These are phyloP conservation scores for Epistrophe grossulariae DNA, from an alignment of 2,888 invertebrate genomes.

Conservation along the genomic window DNA sequence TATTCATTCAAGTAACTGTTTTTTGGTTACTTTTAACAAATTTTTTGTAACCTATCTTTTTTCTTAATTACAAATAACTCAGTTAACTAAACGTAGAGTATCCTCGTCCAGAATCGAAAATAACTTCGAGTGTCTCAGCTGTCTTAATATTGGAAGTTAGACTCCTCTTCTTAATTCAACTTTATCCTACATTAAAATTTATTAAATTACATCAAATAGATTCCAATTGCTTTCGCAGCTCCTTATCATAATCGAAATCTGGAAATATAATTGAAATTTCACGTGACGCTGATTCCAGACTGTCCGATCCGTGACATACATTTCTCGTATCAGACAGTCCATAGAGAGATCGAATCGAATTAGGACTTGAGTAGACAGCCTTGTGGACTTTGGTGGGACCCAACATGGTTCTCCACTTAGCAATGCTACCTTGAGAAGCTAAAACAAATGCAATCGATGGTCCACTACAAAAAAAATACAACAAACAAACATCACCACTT, in stretches of 20 bases:
- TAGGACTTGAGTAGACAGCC: constrained; percentile 91
- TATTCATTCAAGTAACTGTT: neutral
- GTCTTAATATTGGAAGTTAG: neutral
- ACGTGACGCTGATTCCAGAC: constrained; percentile 87
- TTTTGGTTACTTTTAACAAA: neutral
- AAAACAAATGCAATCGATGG: constrained; percentile 92
- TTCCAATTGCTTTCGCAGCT: constrained; percentile 30
- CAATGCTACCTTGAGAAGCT: constrained; percentile 90
- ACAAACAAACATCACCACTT: constrained; percentile 12
- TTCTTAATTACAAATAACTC: neutral
- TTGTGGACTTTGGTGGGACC: constrained; percentile 96
- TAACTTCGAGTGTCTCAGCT: neutral
- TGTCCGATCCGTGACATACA: constrained; percentile 97
- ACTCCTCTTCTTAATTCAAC: neutral
- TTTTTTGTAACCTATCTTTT: neutral
- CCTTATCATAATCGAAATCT: constrained; percentile 85
- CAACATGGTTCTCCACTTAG: constrained; percentile 92
- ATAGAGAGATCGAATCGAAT: constrained; percentile 91
- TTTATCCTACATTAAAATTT: neutral
- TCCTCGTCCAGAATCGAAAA: neutral
- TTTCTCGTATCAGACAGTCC: constrained; percentile 97
- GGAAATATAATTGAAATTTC: constrained; percentile 95
- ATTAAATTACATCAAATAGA: neutral
- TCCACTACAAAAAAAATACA: constrained; percentile 86
- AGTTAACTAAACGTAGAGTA: neutral